Percentiles rank a stretch among this genome's conserved stretches.
Evolutionary conservation across 2,113 vertebrate species (phyloP).

Genomic region (Chaetorhynchus papuensis): DNA sequence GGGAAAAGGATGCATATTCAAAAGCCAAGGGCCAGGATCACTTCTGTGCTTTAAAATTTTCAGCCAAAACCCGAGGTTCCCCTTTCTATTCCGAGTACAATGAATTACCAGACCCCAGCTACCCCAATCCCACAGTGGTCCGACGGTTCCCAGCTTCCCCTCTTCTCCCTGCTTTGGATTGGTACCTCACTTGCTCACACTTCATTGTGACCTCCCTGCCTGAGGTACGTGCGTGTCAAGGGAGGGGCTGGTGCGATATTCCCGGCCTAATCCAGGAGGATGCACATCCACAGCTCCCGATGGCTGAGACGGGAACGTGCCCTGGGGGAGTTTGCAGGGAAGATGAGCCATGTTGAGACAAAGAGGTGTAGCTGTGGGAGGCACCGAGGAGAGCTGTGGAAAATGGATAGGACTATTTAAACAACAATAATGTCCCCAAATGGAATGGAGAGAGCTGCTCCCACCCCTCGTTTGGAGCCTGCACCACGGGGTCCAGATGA

Average conservation of each 20-base stretch:
- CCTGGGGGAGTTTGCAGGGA: not conserved
- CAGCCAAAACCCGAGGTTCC: not conserved
- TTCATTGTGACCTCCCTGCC: not conserved
- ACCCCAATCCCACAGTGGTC: rapidly evolving
- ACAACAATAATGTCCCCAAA: not conserved
- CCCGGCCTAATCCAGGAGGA: not conserved
- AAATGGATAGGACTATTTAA: not conserved
- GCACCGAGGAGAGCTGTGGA: not conserved
- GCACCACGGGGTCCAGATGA: constrained; percentile 26
- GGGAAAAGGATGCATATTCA: not conserved
- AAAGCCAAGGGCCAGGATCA: not conserved
- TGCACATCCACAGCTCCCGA: not conserved
- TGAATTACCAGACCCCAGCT: not conserved
- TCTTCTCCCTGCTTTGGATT: not conserved
- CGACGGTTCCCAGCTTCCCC: not conserved
- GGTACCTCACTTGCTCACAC: not conserved
- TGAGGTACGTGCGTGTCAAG: not conserved
- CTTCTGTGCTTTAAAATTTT: not conserved
- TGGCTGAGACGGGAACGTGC: not conserved
- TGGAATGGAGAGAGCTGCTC: not conserved
- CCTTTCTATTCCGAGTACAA: not conserved
- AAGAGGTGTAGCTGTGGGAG: not conserved
- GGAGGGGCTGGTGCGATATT: not conserved
- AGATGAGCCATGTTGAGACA: not conserved
- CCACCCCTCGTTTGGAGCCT: not conserved